Evolutionary conservation across 2,888 invertebrate genomes (phyloP), one percentile per base, ranked within the genome.

Genomic region (Euplexia lucipara): DNA sequence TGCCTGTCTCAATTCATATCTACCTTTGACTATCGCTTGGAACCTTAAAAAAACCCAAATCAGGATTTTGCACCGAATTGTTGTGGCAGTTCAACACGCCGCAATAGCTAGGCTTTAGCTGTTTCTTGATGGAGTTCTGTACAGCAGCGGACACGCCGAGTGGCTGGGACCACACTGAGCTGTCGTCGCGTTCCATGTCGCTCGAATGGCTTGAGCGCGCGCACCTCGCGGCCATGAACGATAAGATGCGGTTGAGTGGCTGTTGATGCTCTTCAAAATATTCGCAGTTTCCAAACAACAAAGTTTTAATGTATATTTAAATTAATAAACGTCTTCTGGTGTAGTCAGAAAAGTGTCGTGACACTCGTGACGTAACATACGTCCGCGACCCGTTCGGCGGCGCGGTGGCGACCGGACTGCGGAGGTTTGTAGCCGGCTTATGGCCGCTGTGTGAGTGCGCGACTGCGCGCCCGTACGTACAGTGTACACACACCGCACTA

Each of bases 371-470:
- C 22, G 26, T 39, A 18, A 37, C 14, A n/a, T 18, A 26, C 32
- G 18, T 10, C 32, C 34, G 37, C 71, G 71, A 69, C 54, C 48
- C 54, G 34, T 20, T n/a, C 39, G 44, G 42, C 48, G 48, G 53
- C 70, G 54, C 69, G 34, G 42, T 48, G 20, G 49, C 39, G 32
- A 26, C 48, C 39, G 9, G 12, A 56, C 71, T 69, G 63, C n/a
- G 42, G 69, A 32, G 69, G 71, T 70, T 14, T 70, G 53, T 62
- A 62, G 69, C 69, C 54, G 71, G 69, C 69, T 69, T 69, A 69
- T 69, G 57, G 64, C 49, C 14, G 26, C 54, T 54, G 69, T 71
- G 71, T 69, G 69, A 34, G 69, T 70, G 42, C 32, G 18, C 37
- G 37, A 12, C 7, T 2, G n/a, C 30, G 18, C 18, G 16, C 14